phyloP scores from a whole-genome alignment of 37 sponge, comb jelly and placozoan genomes.

The Corticium candelabrum region DNA sequence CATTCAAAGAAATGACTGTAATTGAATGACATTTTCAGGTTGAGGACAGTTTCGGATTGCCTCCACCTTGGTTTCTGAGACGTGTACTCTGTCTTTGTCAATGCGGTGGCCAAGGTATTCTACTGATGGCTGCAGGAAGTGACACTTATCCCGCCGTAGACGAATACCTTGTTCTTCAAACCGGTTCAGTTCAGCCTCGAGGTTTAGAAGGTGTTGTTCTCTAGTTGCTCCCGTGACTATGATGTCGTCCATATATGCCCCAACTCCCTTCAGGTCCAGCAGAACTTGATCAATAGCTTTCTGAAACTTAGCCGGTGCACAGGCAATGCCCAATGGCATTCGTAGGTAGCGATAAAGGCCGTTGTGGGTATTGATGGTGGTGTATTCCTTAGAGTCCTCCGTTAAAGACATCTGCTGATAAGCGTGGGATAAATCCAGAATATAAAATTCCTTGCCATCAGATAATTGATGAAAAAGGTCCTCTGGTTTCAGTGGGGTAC shows the following conservation, averaged over 20 bases:
- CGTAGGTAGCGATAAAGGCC: not conserved
- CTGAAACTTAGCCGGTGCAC: not conserved
- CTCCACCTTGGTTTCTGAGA: not conserved
- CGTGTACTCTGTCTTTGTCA: not conserved
- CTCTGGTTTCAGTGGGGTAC: not conserved
- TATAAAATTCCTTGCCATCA: not conserved
- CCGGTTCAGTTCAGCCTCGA: not conserved
- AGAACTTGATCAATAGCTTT: not conserved
- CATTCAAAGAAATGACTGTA: not conserved
- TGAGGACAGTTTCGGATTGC: not conserved
- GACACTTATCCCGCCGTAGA: not conserved
- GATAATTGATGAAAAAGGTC: not conserved
- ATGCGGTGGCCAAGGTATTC: not conserved
- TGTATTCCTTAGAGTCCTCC: constrained; percentile 10
- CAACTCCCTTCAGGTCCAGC: not conserved
- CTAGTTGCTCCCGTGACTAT: not conserved
- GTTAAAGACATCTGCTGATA: constrained; percentile 16
- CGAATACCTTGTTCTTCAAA: not conserved
- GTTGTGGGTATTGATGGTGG: not conserved
- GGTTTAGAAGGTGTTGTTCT: not conserved
- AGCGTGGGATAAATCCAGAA: constrained; percentile 22
- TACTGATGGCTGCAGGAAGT: not conserved
- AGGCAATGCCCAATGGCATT: not conserved
- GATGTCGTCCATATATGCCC: not conserved
- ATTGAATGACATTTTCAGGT: not conserved